Evolutionary conservation across 2,113 vertebrate species (phyloP), one percentile per base, ranked within the genome.

Genomic region (Apus apus): DNA sequence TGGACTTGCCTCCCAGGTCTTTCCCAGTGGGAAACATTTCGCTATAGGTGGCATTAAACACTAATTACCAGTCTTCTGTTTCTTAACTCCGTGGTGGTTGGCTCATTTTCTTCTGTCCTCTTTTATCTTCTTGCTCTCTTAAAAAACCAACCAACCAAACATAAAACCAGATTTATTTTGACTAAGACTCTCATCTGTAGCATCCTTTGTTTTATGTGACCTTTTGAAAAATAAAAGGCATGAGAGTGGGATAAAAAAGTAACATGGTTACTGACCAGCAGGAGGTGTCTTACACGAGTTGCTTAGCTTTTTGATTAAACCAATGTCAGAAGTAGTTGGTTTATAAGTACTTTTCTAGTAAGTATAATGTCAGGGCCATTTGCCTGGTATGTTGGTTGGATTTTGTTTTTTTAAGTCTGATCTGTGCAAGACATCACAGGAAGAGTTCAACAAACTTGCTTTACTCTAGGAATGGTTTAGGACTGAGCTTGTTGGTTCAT

Each of bases 1-100:
- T 54, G 36, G 74, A 93, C 71, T 94, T 65, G 66, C 96, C 86
- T 85, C 75, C 57, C 45, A 11, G 19, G 2, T 86, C 87, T 97
- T 94, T 95, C 92, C 88, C 96, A 94, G 94, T 96, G 96, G 96
- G 96, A 96, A 96, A 96, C 40, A 68, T 91, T 96, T 94, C 11
- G 2, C 64, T 60, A 10, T 45, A 94, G 89, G 90, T 90, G 94
- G 90, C 87, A 94, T 92, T 97, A 84, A 94, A 96, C 90, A 93
- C 88, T 95, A 93, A 72, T 64, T 93, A 30, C 36, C 36, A 38
- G 13, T 79, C 50, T 87, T 34, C 73, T 72, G 53, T 91, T 87
- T 60, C 65, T 93, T 91, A 89, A 93, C 38, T 86, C 73, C 67
- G 46, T 86, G 94, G 89, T 87, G 90, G 66, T 82, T 94, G 73